Evolutionary conservation across 2,888 invertebrate genomes (phyloP).

Genomic region (Orthonychiurus folsomi): DNA sequence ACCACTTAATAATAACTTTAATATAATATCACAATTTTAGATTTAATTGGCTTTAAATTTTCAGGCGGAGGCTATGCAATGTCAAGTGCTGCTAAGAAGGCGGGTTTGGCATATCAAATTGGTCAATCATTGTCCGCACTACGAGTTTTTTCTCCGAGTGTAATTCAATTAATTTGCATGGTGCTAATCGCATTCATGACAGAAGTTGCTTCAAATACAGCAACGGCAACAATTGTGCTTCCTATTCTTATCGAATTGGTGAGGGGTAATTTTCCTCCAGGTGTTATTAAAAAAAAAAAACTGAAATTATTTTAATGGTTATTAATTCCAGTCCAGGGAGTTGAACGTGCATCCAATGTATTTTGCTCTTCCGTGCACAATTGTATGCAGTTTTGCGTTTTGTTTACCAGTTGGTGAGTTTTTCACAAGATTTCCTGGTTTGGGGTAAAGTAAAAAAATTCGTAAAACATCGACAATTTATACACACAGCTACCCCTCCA

Average conservation of each 20-base stretch:
- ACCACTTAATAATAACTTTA: not conserved
- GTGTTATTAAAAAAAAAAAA: not conserved
- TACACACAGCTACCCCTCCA: conserved; percentile 67
- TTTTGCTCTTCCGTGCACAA: conserved; percentile 77
- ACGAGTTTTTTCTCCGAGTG: conserved; percentile 53
- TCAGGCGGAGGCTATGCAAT: conserved; percentile 79
- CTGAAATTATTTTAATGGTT: conserved; percentile 3
- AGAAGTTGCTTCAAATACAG: conserved; percentile 83
- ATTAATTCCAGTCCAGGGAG: conserved; percentile 54
- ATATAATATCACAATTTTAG: too few relatives aligned
- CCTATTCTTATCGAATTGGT: conserved; percentile 75
- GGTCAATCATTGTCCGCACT: conserved; percentile 62
- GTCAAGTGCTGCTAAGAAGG: conserved; percentile 71
- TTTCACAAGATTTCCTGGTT: not conserved
- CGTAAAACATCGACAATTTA: not conserved
- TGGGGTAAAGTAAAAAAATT: not conserved
- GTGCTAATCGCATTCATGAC: conserved; percentile 70
- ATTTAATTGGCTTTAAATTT: not conserved
- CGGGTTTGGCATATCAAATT: conserved; percentile 66
- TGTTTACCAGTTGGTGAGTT: conserved; percentile 17
- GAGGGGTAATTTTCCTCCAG: conserved; percentile 32
- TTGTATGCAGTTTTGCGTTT: conserved; percentile 75
- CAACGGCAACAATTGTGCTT: conserved; percentile 77
- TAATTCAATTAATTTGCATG: conserved; percentile 66
- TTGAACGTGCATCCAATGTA: conserved; percentile 73